Evolutionary conservation across 2,888 invertebrate species (phyloP), one percentile per base, ranked within the genome.

Genomic region (Tipula helvola): DNA sequence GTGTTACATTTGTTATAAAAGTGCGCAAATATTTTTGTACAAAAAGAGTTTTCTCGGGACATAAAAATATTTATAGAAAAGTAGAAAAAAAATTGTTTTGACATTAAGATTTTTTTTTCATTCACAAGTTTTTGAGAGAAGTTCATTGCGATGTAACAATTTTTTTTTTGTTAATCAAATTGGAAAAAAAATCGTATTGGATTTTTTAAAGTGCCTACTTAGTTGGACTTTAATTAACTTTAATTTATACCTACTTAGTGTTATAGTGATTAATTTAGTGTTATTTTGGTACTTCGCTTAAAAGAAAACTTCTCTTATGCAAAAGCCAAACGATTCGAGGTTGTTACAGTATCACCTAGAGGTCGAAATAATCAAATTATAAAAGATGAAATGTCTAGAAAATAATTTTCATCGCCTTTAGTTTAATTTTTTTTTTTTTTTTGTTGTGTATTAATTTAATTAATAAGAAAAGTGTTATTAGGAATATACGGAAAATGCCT

Each of bases 321-420:
- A 18, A 71, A 71, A 71, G 71, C 71, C 71, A 71, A 28, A 71
- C 28, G 10, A 71, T 28, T 71, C 28, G 71, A 71, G 71, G 71
- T 71, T 71, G 71, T 71, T 71, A 71, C 71, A 71, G 71, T 71
- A 71, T 71, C 71, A 71, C 71, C 71, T 71, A 71, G 71, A 71
- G 71, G 71, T 71, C 71, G 71, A 71, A 71, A 71, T 71, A 71
- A 71, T 71, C 71, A 71, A 71, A 71, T 71, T 28, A 71, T 71
- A 71, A 71, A 28, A 71, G 71, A 71, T 71, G 71, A 71, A 71
- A 71, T 71, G 71, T 71, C 71, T 71, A 71, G 71, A 71, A 71
- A 7, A 71, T 57, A 57, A 57, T 71, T 71, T 71, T 71, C 71
- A 57, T 57, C 16, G 7, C 7, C 52, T 18, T 18, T 44, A 44